Percentiles rank a stretch among this genome's conserved stretches.
Conservation (phyloP, 2,888 invertebrate genomes). For the Drosophila prolongata region DNA sequence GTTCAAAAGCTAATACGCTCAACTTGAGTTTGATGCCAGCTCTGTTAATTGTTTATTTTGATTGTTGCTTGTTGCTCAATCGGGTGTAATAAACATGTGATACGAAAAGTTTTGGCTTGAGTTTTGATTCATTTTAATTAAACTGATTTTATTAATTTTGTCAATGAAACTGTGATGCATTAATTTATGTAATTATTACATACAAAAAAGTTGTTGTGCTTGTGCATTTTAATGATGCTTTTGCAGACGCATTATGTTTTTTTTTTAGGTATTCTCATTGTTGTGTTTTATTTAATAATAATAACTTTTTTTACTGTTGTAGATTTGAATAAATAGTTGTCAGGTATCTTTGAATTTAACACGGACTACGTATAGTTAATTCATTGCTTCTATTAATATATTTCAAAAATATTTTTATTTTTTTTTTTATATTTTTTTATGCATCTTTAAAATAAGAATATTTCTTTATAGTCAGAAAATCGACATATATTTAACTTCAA, state of each 20-base stretch:
- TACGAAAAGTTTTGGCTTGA: neutral
- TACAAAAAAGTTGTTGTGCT: neutral
- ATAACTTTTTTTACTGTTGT: too few relatives aligned
- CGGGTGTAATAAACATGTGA: constrained; percentile 13
- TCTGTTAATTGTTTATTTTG: constrained; percentile 10
- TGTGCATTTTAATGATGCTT: neutral
- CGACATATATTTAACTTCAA: too few relatives aligned
- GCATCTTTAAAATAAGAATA: too few relatives aligned
- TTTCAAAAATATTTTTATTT: too few relatives aligned
- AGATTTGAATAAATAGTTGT: too few relatives aligned
- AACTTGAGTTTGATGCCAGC: constrained; percentile 7
- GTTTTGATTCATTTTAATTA: constrained; percentile 7
- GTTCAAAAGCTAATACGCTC: constrained; percentile 9
- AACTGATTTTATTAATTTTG: constrained; percentile 2
- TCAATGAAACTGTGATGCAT: neutral
- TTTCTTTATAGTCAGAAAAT: neutral
- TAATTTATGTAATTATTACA: neutral
- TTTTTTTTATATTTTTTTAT: too few relatives aligned
- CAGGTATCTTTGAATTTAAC: too few relatives aligned
- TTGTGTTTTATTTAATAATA: neutral
- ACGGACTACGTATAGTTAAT: too few relatives aligned
- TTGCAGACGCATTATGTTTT: neutral
- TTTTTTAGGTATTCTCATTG: neutral
- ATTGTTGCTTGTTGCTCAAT: constrained; percentile 12
- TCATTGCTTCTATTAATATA: too few relatives aligned